Evolutionary conservation across 2,797 vertebrate genomes (phyloP).

Genomic region (Aeoliscus strigatus): DNA sequence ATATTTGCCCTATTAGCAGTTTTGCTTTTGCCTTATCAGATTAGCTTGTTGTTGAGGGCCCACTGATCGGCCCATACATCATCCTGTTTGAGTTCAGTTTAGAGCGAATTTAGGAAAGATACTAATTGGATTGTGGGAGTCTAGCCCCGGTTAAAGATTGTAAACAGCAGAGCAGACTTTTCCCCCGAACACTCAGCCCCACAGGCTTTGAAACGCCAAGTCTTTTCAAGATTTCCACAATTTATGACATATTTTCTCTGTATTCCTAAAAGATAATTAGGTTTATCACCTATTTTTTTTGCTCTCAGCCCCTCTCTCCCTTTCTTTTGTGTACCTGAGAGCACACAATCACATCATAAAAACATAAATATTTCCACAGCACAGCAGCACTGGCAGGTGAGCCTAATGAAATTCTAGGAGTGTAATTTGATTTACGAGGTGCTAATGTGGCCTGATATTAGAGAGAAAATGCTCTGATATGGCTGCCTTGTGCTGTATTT

Average conservation of each 20-base stretch:
- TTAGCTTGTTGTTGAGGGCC: constrained; percentile 56
- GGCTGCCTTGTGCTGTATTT: constrained; percentile 74
- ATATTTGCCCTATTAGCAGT: constrained; percentile 58
- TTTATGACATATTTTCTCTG: constrained; percentile 66
- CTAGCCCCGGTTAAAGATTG: constrained; percentile 62
- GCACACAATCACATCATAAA: constrained; percentile 62
- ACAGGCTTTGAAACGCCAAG: constrained; percentile 50
- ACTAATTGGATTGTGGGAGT: constrained; percentile 66
- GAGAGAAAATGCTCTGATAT: constrained; percentile 73
- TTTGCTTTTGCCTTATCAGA: constrained; percentile 50
- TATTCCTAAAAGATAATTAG: constrained; percentile 76
- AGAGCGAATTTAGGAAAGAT: constrained; percentile 56
- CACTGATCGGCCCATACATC: constrained; percentile 63
- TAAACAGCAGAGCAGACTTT: constrained; percentile 53
- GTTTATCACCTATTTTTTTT: constrained; percentile 58
- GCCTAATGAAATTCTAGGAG: constrained; percentile 77
- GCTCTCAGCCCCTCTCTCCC: constrained; percentile 16
- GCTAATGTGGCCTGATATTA: constrained; percentile 78
- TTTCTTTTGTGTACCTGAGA: constrained; percentile 68
- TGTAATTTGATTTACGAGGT: constrained; percentile 80
- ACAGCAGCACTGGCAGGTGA: constrained; percentile 73
- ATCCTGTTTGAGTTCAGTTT: constrained; percentile 66
- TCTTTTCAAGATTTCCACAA: constrained; percentile 59
- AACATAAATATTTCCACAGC: constrained; percentile 76
- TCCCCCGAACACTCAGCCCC: constrained; percentile 54